phyloP scores from a whole-genome alignment of 2,888 invertebrate genomes.

The Drosophila gaucha region DNA sequence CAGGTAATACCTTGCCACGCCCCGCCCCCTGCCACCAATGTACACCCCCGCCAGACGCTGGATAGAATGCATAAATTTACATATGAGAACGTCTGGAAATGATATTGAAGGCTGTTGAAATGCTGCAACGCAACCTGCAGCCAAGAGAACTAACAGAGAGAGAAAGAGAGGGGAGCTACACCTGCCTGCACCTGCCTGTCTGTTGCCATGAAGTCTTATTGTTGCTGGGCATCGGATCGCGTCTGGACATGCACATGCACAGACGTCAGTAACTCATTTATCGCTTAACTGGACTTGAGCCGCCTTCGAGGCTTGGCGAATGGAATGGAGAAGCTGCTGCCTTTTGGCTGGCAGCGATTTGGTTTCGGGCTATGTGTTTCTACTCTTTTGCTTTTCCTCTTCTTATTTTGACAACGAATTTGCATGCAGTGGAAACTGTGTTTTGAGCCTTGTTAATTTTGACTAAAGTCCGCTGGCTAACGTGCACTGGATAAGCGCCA shows the following conservation, averaged over 20 bases:
- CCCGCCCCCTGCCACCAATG: slow-evolving; percentile 2
- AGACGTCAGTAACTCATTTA: slow-evolving; percentile 80
- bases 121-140: slow-evolving; percentile 66
- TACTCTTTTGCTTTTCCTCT: no score
- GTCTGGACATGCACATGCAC: slow-evolving; percentile 68
- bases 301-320: slow-evolving; percentile 9
- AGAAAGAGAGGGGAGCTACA: slow-evolving; percentile 8
- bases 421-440: slow-evolving; percentile 83
- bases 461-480: slow-evolving; percentile 68
- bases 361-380: slow-evolving; percentile 33
- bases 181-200: slow-evolving; percentile 58
- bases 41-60: slow-evolving; percentile 16
- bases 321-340: slow-evolving; percentile 13
- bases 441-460: slow-evolving; percentile 82
- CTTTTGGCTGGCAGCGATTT: slow-evolving; percentile 21
- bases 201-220: slow-evolving; percentile 44
- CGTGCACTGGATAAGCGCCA: slow-evolving; percentile 62
- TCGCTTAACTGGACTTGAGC: slow-evolving; percentile 72
- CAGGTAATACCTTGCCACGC: slow-evolving; percentile 20
- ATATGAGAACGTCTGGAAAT: slow-evolving; percentile 78
- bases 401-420: slow-evolving; percentile 82
- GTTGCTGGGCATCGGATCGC: slow-evolving; percentile 29
- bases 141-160: slow-evolving; percentile 12
- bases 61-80: slow-evolving; percentile 75
- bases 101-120: slow-evolving; percentile 82